These are phyloP conservation scores for Scaptodrosophila latifasciaeformis DNA, from an alignment of 2,888 invertebrate species.

Conservation along the genomic window DNA sequence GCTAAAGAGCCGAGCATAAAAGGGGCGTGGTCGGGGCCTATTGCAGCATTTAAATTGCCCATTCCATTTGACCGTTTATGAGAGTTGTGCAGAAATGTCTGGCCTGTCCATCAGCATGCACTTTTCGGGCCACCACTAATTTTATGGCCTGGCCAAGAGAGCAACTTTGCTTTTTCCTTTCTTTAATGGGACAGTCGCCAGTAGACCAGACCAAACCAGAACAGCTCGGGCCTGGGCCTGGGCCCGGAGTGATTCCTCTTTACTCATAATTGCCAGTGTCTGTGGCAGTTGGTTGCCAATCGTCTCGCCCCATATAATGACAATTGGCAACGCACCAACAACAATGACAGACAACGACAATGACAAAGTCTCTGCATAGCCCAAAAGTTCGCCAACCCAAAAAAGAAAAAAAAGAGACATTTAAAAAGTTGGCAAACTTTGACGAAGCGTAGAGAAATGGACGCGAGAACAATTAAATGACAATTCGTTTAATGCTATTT, in stretches of 20 bases:
- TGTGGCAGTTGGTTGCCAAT: no score
- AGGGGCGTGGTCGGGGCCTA: conserved; percentile 54
- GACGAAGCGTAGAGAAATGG: conserved; percentile 43
- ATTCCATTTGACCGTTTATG: conserved; percentile 46
- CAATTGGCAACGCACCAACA: conserved; percentile 55
- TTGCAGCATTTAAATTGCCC: conserved; percentile 54
- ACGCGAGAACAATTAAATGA: conserved; percentile 60
- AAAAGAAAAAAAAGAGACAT: conserved; percentile 35
- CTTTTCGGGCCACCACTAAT: conserved; percentile 52
- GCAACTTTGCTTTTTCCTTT: conserved; percentile 46
- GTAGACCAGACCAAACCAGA: not conserved
- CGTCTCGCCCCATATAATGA: conserved; percentile 48
- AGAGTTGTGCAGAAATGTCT: conserved; percentile 43
- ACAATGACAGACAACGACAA: conserved; percentile 5
- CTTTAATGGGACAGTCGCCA: conserved; percentile 42
- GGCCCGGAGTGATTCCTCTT: conserved; percentile 56
- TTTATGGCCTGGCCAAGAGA: conserved; percentile 40
- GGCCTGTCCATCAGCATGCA: conserved; percentile 30
- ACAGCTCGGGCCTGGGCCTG: conserved; percentile 24
- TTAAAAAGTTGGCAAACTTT: conserved; percentile 46
- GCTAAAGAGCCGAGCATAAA: conserved; percentile 16
- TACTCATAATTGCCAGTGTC: conserved; percentile 59
- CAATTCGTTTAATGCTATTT: conserved; percentile 55
- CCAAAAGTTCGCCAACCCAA: not conserved
- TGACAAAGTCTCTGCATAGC: not conserved